Evolutionary conservation across 2,797 vertebrate species (phyloP).

Genomic region (Leptodactylus fallax): DNA sequence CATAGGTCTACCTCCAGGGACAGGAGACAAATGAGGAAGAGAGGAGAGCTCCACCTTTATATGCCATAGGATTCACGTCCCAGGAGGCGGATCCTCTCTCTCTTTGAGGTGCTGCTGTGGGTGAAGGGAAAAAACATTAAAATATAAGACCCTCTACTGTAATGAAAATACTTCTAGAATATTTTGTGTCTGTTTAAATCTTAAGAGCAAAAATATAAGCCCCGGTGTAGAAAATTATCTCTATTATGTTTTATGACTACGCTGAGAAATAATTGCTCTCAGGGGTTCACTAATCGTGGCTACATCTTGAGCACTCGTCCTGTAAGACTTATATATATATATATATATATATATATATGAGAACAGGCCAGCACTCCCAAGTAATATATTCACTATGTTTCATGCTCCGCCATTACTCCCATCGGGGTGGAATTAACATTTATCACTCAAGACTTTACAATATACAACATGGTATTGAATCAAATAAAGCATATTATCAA

Average conservation of each 20-base stretch:
- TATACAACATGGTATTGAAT: neutral
- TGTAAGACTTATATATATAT: neutral
- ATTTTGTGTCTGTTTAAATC: neutral
- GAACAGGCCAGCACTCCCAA: neutral
- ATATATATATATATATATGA: neutral
- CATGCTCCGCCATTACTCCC: neutral
- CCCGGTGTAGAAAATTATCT: neutral
- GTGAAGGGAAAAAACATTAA: no score
- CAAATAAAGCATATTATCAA: neutral
- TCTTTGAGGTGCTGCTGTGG: no score
- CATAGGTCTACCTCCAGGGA: no score
- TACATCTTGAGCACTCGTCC: neutral
- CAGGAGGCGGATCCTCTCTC: no score
- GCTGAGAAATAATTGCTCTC: neutral
- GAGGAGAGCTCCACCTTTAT: no score
- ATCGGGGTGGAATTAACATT: neutral
- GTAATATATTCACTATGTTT: neutral
- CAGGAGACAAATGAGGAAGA: no score
- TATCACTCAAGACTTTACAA: no score
- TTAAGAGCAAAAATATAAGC: neutral
- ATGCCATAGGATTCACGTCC: no score
- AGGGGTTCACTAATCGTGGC: neutral
- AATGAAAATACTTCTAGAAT: neutral
- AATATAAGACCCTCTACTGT: no score
- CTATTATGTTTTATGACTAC: neutral